phyloP scores from a whole-genome alignment of 2,113 vertebrate species.

The Proterorhinus semilunaris region DNA sequence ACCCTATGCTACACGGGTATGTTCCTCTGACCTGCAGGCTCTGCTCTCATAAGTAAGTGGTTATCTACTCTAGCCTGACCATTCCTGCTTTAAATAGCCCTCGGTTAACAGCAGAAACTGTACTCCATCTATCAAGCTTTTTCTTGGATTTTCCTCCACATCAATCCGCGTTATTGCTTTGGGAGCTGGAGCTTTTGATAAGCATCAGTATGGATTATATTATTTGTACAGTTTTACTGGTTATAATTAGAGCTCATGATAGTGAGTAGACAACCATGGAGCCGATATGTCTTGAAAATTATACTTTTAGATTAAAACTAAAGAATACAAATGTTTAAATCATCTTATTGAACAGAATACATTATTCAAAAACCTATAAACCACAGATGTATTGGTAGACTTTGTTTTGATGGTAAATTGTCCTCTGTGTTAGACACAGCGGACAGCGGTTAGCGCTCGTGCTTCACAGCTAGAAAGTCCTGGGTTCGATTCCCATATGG shows the following conservation, averaged over 20 bases:
- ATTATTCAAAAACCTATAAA: no score
- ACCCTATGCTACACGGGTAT: conserved; percentile 8
- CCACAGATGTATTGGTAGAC: no score
- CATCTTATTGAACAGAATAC: no score
- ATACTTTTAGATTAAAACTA: not conserved
- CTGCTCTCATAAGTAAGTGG: conserved; percentile 19
- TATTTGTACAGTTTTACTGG: conserved; percentile 24
- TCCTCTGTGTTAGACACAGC: no score
- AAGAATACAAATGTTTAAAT: not conserved
- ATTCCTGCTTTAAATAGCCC: conserved; percentile 21
- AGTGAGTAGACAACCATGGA: conserved; percentile 3
- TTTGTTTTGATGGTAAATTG: no score
- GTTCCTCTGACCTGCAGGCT: conserved; percentile 14
- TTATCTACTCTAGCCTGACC: conserved; percentile 38
- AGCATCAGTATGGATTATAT: conserved; percentile 49
- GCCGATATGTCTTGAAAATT: conserved; percentile 5
- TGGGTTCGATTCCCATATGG: no score
- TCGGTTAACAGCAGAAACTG: conserved; percentile 18
- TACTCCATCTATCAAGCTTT: conserved; percentile 39
- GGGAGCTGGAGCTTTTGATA: conserved; percentile 39
- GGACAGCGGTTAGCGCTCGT: no score
- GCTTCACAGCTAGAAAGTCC: no score
- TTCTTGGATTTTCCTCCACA: not conserved
- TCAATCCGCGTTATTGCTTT: conserved; percentile 53
- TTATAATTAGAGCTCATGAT: conserved; percentile 31